These are phyloP conservation scores for Cheilosia pagana DNA, from an alignment of 2,888 invertebrate species.

Conservation along the genomic window DNA sequence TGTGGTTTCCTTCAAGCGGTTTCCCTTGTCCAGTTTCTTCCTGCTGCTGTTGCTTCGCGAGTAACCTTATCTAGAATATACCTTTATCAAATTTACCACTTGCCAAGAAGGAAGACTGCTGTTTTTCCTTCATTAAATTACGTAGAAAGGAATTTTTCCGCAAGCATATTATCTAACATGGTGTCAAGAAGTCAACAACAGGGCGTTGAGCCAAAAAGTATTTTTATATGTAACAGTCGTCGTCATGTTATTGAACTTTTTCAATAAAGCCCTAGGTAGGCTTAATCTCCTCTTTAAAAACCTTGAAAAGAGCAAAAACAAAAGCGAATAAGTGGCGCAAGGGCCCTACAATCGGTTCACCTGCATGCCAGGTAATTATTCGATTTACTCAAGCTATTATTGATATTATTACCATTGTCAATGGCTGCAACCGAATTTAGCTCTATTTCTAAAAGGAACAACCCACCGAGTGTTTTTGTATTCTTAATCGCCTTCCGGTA, in stretches of 20 bases:
- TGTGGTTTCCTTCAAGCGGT: too few relatives aligned
- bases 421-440: background rate
- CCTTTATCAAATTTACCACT: too few relatives aligned
- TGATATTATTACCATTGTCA: background rate
- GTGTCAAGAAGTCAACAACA: background rate
- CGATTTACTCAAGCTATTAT: background rate
- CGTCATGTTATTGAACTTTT: background rate
- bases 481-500: slow-evolving; percentile 10
- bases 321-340: too few relatives aligned
- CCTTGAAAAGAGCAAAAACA: background rate
- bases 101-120: too few relatives aligned
- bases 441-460: too few relatives aligned
- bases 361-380: too few relatives aligned
- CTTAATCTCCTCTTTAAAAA: background rate
- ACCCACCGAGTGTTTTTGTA: background rate
- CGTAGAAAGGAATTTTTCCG: background rate
- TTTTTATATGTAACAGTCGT: background rate
- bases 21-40: too few relatives aligned
- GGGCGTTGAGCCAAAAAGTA: background rate
- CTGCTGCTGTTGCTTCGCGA: too few relatives aligned
- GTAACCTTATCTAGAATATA: too few relatives aligned
- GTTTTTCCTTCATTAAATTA: background rate
- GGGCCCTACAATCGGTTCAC: too few relatives aligned
- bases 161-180: background rate
- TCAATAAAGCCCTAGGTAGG: background rate